Evolutionary conservation across 2,797 vertebrate genomes (phyloP).

Genomic region (Poecile montanus): DNA sequence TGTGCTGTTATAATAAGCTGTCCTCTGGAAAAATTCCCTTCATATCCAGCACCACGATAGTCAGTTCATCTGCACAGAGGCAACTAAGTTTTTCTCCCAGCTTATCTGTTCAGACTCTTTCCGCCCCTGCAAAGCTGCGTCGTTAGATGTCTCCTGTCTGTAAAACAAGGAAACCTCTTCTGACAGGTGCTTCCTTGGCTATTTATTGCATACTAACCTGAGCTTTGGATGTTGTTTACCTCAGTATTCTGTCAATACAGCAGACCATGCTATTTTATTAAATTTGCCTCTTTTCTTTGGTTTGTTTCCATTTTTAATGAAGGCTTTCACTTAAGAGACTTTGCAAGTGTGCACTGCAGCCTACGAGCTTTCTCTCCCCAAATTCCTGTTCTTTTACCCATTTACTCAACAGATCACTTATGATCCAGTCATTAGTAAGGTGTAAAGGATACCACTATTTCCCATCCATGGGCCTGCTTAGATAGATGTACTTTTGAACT

Average conservation of each 20-base stretch:
- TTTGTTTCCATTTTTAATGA: neutral
- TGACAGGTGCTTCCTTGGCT: neutral
- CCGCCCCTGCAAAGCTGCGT: neutral
- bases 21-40: slow-evolving; percentile 62
- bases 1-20: slow-evolving; percentile 54
- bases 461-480: neutral
- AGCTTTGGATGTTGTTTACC: neutral
- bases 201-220: neutral
- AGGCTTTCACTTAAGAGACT: neutral
- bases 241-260: neutral
- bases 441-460: neutral
- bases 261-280: neutral
- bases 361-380: neutral
- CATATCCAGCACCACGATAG: neutral
- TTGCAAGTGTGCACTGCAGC: neutral
- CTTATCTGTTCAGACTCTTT: slow-evolving; percentile 34
- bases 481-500: neutral
- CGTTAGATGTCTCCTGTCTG: neutral
- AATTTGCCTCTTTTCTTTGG: neutral
- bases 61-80: neutral
- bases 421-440: neutral
- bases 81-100: slow-evolving; percentile 50
- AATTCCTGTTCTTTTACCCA: neutral
- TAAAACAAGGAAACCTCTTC: neutral
- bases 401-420: neutral